These are phyloP conservation scores for Tachysurus fulvidraco DNA, from an alignment of 2,113 vertebrate species.

Conservation along the genomic window DNA sequence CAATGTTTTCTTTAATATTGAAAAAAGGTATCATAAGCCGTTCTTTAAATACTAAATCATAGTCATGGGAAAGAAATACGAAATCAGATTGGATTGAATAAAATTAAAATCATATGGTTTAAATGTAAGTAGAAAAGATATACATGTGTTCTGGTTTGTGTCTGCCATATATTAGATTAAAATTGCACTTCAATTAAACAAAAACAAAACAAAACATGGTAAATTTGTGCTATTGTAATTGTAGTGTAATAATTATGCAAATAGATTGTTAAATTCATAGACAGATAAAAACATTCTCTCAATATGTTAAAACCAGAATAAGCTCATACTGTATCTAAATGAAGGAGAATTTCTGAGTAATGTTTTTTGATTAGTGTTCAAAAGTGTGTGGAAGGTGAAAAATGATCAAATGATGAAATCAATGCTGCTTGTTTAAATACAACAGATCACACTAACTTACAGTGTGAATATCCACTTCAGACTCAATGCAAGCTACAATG, in stretches of 20 bases:
- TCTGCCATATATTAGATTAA: neutral
- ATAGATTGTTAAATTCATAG: neutral
- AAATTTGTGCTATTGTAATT: conserved; percentile 2
- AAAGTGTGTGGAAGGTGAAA: neutral
- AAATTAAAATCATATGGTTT: conserved; percentile 7
- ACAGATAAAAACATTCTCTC: neutral
- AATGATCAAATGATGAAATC: no score
- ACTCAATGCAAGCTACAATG: conserved; percentile 8
- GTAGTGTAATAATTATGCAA: conserved; percentile 10
- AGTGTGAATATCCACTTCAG: neutral
- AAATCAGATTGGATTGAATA: conserved; percentile 1
- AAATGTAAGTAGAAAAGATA: neutral
- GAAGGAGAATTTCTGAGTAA: neutral
- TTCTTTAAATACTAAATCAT: conserved; percentile 1
- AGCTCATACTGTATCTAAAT: neutral
- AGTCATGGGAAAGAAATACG: neutral
- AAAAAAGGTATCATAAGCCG: neutral
- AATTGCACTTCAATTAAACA: neutral
- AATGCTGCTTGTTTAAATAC: neutral
- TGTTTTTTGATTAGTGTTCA: neutral
- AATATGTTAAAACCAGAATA: neutral
- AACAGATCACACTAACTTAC: neutral
- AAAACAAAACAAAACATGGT: neutral
- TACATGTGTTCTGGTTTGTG: neutral
- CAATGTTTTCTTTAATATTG: neutral